Evolutionary conservation across 2,113 vertebrate genomes (phyloP).

Genomic region (Tetraodon nigroviridis): DNA sequence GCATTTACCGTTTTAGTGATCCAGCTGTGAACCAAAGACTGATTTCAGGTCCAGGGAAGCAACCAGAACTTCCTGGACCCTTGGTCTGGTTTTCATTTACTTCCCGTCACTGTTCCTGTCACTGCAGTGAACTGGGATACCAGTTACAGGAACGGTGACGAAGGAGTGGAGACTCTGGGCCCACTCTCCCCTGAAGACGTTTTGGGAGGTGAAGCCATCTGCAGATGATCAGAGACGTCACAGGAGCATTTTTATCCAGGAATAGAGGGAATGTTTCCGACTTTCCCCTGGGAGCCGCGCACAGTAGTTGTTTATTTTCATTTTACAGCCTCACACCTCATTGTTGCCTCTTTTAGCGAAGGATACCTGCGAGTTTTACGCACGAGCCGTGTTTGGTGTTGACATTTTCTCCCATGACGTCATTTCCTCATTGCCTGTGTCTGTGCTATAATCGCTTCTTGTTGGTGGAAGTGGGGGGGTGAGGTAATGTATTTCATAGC

Average conservation of each 20-base stretch:
- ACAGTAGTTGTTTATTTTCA: not conserved
- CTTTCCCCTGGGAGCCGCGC: not conserved
- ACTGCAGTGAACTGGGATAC: not conserved
- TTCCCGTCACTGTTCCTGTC: not conserved
- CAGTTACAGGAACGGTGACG: conserved; percentile 16
- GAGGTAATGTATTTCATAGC: conserved; percentile 49
- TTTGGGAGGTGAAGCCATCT: not conserved
- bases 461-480: not conserved
- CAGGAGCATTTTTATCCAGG: not conserved
- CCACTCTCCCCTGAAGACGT: conserved; percentile 5
- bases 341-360: conserved; percentile 6
- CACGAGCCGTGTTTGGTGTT: conserved; percentile 12
- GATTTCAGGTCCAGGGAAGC: not conserved
- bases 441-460: conserved; percentile 26
- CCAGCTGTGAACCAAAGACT: conserved; percentile 1
- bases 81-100: conserved; percentile 16
- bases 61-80: conserved; percentile 6
- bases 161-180: conserved; percentile 33
- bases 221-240: not conserved
- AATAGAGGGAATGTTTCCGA: not conserved
- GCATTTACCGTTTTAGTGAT: too few relatives aligned
- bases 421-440: conserved; percentile 20
- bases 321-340: conserved; percentile 16
- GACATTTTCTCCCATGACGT: conserved; percentile 11
- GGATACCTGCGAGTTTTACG: not conserved